These are phyloP conservation scores for Sarcophaga rosellei DNA, from an alignment of 2,888 invertebrate genomes.

Conservation along the genomic window DNA sequence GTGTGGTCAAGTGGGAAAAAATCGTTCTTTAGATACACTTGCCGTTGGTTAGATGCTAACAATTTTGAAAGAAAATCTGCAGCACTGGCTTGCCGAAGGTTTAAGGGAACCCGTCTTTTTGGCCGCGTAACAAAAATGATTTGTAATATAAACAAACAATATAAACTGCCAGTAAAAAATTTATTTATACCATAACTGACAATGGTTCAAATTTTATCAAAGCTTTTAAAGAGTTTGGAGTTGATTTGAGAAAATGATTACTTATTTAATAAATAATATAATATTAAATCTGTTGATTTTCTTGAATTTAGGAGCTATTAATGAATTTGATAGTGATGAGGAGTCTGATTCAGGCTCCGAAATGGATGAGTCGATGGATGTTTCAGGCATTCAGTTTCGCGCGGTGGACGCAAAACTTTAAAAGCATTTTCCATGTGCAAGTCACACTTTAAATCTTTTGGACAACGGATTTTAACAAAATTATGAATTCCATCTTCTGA, in stretches of 20 bases:
- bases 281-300: slow-evolving; percentile 31
- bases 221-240: slow-evolving; percentile 44
- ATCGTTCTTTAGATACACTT: slow-evolving; percentile 47
- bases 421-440: slow-evolving; percentile 48
- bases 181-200: slow-evolving; percentile 39
- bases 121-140: slow-evolving; percentile 31
- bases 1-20: slow-evolving; percentile 43
- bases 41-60: slow-evolving; percentile 40
- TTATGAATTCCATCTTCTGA: slow-evolving; percentile 29
- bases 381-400: slow-evolving; percentile 18
- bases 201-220: slow-evolving; percentile 49
- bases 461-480: slow-evolving; percentile 49
- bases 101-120: slow-evolving; percentile 36
- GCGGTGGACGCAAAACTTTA: slow-evolving; percentile 23
- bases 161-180: slow-evolving; percentile 36
- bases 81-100: slow-evolving; percentile 44
- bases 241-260: slow-evolving; percentile 26
- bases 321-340: slow-evolving; percentile 37
- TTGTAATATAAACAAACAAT: slow-evolving; percentile 42
- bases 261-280: neutral
- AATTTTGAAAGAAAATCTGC: slow-evolving; percentile 40
- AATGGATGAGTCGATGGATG: neutral
- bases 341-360: slow-evolving; percentile 47
- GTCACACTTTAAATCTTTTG: slow-evolving; percentile 55
- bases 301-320: slow-evolving; percentile 16